Evolutionary conservation across 2,797 vertebrate genomes (phyloP), one percentile per base, ranked within the genome.

Genomic region (Philypnodon macrostomus): DNA sequence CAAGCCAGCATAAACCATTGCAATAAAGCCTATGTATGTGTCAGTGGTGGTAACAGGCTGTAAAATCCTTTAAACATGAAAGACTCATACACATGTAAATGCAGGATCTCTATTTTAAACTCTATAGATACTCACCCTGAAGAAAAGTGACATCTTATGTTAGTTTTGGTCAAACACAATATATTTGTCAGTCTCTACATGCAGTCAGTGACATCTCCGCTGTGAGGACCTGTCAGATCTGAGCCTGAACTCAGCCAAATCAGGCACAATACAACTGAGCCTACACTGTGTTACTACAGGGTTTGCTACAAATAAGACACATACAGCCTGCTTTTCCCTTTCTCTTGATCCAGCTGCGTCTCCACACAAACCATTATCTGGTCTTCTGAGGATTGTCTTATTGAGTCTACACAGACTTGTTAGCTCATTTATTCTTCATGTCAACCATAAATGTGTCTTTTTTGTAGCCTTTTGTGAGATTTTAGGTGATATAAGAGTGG

Each of bases 371-470:
- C 11, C 17, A 14, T 31, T 14, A 30, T 18, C 7, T 29, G 5
- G 9, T 41, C 39, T 51, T 26, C 7, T 26, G 38, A 19, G 52
- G 44, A 50, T 17, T 45, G 32, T 47, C 6, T 19, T 36, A 19
- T 23, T 9, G 2, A 60, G 15, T 56, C 63, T 55, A 41, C 29
- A 4, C 31, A 35, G 54, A 23, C 54, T 24, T 47, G 27, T 61
- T 47, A 24, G 26, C 2, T 40, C 36, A 9, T 36, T 53, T 19
- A 36, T 8, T 30, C 19, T 39, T 5, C 19, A 51, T 16, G 24
- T 57, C 17, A 29, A 29, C 4, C 8, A 29, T 9, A 18, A 41
- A 32, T 32, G 14, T 33, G 39, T 34, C 17, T 24, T 32, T 23
- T 15, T 14, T 35, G 13, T 13, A 35, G 33, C 33, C 9, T 35